Evolutionary conservation across 1,140 invertebrate species (phyloP).

Genomic region (Cydia strobilella): DNA sequence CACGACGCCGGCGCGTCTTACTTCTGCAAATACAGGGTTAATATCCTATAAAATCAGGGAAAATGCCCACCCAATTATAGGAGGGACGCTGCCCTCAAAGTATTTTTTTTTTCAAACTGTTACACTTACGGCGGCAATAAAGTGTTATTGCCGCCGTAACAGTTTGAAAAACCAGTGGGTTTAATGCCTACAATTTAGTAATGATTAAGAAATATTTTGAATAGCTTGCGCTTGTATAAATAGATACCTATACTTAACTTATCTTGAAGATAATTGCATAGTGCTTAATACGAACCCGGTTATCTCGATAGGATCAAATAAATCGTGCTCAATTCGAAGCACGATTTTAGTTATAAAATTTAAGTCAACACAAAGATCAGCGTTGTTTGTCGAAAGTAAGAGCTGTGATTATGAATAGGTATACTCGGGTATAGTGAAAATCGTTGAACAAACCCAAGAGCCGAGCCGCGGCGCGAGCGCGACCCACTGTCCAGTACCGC

Average conservation of each 20-base stretch:
- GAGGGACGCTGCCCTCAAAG: background rate
- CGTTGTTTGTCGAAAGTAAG: constrained; percentile 64
- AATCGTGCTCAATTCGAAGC: background rate
- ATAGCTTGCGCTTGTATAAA: background rate
- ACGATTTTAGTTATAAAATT: background rate
- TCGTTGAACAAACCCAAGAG: constrained; percentile 60
- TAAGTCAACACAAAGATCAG: constrained; percentile 32
- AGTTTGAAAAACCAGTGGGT: no score
- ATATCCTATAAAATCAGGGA: constrained; percentile 5
- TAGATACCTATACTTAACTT: constrained; percentile 30
- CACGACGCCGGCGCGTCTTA: constrained; percentile 51
- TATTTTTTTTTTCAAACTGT: background rate
- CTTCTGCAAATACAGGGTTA: constrained; percentile 5
- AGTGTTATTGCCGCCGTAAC: no score
- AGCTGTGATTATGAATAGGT: constrained; percentile 52
- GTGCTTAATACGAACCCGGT: background rate
- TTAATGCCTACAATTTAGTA: background rate
- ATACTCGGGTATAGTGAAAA: constrained; percentile 66
- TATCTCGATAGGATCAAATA: constrained; percentile 15
- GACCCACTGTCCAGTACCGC: constrained; percentile 54
- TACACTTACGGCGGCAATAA: background rate
- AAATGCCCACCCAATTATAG: background rate
- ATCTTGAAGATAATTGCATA: constrained; percentile 31
- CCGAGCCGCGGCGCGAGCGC: constrained; percentile 50
- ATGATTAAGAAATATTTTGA: background rate